phyloP scores from a whole-genome alignment of 2,888 invertebrate species.

The Leptothorax acervorum region DNA sequence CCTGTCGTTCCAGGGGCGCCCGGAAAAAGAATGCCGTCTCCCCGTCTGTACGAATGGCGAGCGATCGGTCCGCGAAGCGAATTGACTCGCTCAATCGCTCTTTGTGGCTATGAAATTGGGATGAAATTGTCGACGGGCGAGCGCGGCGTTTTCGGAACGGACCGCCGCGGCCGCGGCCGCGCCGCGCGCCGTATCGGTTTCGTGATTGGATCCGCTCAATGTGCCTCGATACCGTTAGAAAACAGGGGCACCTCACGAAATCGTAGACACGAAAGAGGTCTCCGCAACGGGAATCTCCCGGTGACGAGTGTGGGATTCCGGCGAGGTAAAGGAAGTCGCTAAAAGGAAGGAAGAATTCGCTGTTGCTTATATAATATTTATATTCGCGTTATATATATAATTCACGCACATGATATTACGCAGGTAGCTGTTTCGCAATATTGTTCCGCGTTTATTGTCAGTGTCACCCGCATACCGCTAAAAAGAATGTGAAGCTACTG shows the following conservation, averaged over 20 bases:
- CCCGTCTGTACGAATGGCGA: slow-evolving; percentile 12
- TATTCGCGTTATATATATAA: slow-evolving; percentile 59
- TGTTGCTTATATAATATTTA: slow-evolving; percentile 35
- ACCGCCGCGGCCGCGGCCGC: background rate
- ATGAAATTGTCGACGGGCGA: background rate
- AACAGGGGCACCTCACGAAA: slow-evolving; percentile 40
- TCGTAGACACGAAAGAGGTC: slow-evolving; percentile 31
- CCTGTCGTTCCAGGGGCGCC: slow-evolving; percentile 57
- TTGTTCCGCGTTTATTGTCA: slow-evolving; percentile 46
- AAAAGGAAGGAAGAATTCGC: slow-evolving; percentile 32
- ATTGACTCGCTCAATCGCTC: background rate
- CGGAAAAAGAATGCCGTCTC: background rate
- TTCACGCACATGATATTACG: slow-evolving; percentile 29
- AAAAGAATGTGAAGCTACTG: background rate
- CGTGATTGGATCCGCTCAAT: slow-evolving; percentile 54
- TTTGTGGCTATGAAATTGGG: slow-evolving; percentile 7
- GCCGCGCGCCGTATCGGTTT: slow-evolving; percentile 10
- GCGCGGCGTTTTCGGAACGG: slow-evolving; percentile 8
- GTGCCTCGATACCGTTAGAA: slow-evolving; percentile 61
- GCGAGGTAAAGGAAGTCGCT: slow-evolving; percentile 50
- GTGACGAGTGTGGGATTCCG: slow-evolving; percentile 46
- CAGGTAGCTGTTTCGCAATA: slow-evolving; percentile 1
- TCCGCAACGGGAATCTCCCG: slow-evolving; percentile 67
- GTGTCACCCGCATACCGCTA: background rate
- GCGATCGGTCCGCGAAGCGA: slow-evolving; percentile 9